A percentile compares a stretch with the other conserved stretches of the same genome.
Conservation (phyloP, 2,888 invertebrate genomes). For the Temnothorax rugatulus region DNA sequence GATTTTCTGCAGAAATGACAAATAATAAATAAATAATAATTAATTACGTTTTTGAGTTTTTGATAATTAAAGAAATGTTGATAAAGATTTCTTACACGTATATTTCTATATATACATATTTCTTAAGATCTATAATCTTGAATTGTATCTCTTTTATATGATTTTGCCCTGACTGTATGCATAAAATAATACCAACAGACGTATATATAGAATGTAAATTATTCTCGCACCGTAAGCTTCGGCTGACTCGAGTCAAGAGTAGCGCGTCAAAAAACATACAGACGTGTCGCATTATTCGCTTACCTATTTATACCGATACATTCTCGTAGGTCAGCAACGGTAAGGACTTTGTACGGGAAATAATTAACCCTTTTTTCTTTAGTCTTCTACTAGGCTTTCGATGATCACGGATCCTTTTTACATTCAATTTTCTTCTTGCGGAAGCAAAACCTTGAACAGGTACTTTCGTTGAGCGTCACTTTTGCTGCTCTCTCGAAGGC, state of each 20-base stretch:
- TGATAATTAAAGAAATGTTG: not conserved
- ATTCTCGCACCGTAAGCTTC: not conserved
- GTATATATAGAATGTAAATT: not conserved
- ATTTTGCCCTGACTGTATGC: not conserved
- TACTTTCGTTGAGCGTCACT: not conserved
- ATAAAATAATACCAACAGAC: not conserved
- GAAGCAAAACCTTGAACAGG: not conserved
- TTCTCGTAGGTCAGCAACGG: not conserved
- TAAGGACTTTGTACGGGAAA: not conserved
- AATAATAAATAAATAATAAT: conserved; percentile 18
- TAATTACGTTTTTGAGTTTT: not conserved
- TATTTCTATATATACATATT: not conserved
- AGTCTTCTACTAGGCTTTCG: not conserved
- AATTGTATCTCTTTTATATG: not conserved
- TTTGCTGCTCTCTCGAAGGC: not conserved
- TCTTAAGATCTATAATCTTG: not conserved
- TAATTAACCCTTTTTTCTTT: not conserved
- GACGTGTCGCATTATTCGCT: not conserved
- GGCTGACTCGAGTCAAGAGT: not conserved
- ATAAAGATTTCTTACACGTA: not conserved
- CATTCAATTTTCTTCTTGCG: not conserved
- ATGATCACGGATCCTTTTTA: not conserved
- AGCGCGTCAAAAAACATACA: not conserved
- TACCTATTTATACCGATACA: not conserved
- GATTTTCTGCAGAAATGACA: not conserved